These are phyloP conservation scores for Polydrusus cervinus DNA, from an alignment of 2,888 invertebrate genomes.

Conservation along the genomic window DNA sequence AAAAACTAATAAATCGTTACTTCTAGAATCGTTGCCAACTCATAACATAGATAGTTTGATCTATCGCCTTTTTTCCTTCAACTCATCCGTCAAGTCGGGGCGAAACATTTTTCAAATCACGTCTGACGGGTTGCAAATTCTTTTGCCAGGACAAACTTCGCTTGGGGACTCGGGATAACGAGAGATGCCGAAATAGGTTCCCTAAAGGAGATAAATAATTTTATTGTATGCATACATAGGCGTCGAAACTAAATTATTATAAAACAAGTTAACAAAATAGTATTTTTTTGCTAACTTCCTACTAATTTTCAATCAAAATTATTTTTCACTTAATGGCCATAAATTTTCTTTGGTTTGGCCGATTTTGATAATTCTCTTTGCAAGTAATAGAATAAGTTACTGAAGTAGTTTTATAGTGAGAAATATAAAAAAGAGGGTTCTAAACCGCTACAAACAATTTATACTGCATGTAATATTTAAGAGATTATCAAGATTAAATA, in stretches of 20 bases:
- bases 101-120: conserved; percentile 50
- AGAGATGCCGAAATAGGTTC: conserved; percentile 14
- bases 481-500: too few relatives aligned
- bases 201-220: conserved; percentile 23
- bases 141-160: conserved; percentile 26
- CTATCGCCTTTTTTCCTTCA: conserved; percentile 43
- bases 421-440: too few relatives aligned
- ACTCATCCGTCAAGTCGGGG: conserved; percentile 43
- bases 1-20: conserved; percentile 38
- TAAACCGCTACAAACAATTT: too few relatives aligned
- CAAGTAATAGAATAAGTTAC: too few relatives aligned
- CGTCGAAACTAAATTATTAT: not conserved
- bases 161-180: conserved; percentile 23
- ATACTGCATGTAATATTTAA: too few relatives aligned
- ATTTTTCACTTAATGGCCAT: too few relatives aligned
- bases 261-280: too few relatives aligned
- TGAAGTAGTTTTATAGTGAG: too few relatives aligned
- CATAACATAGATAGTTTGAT: conserved; percentile 49
- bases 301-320: too few relatives aligned
- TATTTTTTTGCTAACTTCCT: too few relatives aligned
- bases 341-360: too few relatives aligned
- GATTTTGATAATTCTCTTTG: too few relatives aligned
- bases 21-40: conserved; percentile 19
- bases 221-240: conserved; percentile 10
- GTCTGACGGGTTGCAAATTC: conserved; percentile 51